Evolutionary conservation across 2,888 invertebrate genomes (phyloP).

Genomic region (Cephus nigrinus): DNA sequence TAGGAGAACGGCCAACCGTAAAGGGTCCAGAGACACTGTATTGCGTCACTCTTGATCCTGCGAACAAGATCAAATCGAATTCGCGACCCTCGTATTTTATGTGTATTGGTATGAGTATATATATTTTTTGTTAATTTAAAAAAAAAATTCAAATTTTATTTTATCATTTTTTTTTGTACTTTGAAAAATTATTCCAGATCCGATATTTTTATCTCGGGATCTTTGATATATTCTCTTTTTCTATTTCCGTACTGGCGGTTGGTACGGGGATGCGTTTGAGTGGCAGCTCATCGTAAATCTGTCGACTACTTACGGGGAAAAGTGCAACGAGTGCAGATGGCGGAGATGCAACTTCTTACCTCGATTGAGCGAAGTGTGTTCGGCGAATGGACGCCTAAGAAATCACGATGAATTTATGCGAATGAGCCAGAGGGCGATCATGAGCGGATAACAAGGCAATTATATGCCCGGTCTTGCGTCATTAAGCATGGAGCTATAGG

Average conservation of each 20-base stretch:
- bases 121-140: no score
- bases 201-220: not conserved
- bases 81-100: no score
- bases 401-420: constrained; percentile 16
- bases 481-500: constrained; percentile 10
- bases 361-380: not conserved
- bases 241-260: not conserved
- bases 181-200: no score
- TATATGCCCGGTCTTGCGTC: constrained; percentile 18
- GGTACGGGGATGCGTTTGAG: not conserved
- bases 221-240: not conserved
- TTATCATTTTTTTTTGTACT: fast-evolving
- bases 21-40: not conserved
- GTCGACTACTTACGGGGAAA: not conserved
- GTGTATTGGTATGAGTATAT: no score
- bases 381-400: constrained; percentile 1
- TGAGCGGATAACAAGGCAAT: constrained; percentile 22
- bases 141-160: no score
- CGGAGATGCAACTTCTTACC: not conserved
- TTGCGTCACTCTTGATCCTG: not conserved
- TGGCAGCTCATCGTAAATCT: not conserved
- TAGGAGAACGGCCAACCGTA: not conserved
- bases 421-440: constrained; percentile 19
- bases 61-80: not conserved
- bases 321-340: not conserved